Evolutionary conservation across 2,113 vertebrate genomes (phyloP), one percentile per base, ranked within the genome.

Genomic region (Hemichromis elongatus): DNA sequence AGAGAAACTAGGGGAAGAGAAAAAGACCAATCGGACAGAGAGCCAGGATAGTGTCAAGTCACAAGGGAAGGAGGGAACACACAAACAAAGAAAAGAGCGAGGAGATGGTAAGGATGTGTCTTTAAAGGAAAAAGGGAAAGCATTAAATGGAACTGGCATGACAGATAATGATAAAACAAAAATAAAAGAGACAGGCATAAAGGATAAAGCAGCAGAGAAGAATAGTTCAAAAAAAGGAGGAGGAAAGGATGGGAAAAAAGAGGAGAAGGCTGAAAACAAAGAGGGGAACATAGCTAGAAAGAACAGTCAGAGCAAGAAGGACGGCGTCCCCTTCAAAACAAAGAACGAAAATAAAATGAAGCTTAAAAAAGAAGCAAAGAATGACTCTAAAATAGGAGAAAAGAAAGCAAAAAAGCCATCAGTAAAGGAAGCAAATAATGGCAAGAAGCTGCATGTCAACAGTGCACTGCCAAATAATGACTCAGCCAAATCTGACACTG

Each of bases 31-130:
- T 80, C 96, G 96, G 42, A 91, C 96, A 0, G 97, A 96, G 73
- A 99, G 97, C 91, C 96, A 95, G 85, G 98, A 99, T 57, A 98
- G 97, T n/a, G 84, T 96, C 9, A 96, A 90, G 77, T 97, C 96
- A 0, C 78, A 93, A 18, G 91, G 92, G 42, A 96, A 93, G 87
- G 96, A 96, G 7, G 57, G 86, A 7, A 79, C 90, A 57, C 19
- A 80, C 7, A 95, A 87, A 75, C 81, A 57, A 6, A 82, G 88
- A 18, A 96, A 93, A 88, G 96, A 96, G 9, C 87, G 88, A 90
- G 94, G 79, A 18, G 95, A 96, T 6, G 59, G 82, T 84, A 96
- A 94, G 79, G 94, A 94, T 26, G 92, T 93, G 6, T 50, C 26
- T 11, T 57, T 75, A 52, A 97, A 95, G 30, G 82, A 68, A 18